Base-by-base conservation (phyloP, 2,888 invertebrate genomes). In the Trachelus tabidus region DNA sequence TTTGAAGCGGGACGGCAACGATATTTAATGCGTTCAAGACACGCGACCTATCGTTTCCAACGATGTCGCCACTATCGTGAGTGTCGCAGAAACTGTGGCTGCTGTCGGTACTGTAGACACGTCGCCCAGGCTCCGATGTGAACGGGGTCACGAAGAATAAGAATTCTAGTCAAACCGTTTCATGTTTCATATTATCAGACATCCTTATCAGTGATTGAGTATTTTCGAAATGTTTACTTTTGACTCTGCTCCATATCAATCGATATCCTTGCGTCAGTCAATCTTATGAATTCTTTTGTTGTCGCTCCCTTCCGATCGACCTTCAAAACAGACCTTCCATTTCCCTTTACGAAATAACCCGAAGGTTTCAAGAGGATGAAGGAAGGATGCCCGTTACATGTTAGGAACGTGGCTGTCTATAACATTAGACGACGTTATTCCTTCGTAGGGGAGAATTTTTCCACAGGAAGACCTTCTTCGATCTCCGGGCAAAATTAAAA, bases 21-120 rank as follows among this genome's bases (percentile, higher is more conserved):
- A 82, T 84, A 82, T 82, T 82, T 83, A 85, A 87, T 83, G 82
- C 82, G 81, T 77, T 77, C 37, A 68, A 68, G 80, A 83, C 84
- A 85, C 85, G 85, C 85, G 78, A 84, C 73, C 33, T 73, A 75
- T 69, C 75, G 76, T 34, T 68, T 56, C 34, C 31, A 40, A 73
- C 33, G 71, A 56, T 56, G 56, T 56, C 56, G 56, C 56, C 56
- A 56, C 56, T 56, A 23, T 56, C 56, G 56, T 23, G 56, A 56
- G 56, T 56, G 56, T 56, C 56, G 56, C 23, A 23, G 56, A 23
- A 56, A 15, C 23, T 23, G 2, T 9, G 56, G 23, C 6, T 9
- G 23, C 56, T 2, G 56, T 56, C 23, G 23, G 56, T 23, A 56
- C 23, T 56, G 56, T 23, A 23, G 56, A 56, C 56, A 56, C 23